Evolutionary conservation across 2,888 invertebrate species (phyloP), one percentile per base, ranked within the genome.

Genomic region (Mimachlamys varia): DNA sequence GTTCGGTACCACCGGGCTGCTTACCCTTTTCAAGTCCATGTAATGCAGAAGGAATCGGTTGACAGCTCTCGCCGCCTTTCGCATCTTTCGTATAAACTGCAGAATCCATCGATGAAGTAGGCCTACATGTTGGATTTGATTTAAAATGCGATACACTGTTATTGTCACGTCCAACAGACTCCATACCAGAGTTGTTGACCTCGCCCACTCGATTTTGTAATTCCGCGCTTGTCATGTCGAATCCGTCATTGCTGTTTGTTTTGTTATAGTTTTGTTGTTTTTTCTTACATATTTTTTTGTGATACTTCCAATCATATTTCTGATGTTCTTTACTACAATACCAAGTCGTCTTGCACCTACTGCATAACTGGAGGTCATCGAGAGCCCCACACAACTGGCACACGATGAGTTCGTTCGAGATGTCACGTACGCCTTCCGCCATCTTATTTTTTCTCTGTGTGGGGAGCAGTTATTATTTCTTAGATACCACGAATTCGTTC

Each of bases 321-420:
- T 96, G 96, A 90, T 96, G 96, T 38, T 95, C 95, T 90, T 94
- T 96, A 44, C 94, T 93, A 92, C 96, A 96, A 93, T 96, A 96
- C 94, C 94, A 95, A 13, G 95, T 93, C 76, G 92, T 92, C 89
- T 94, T 93, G 93, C 96, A 96, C 22, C 95, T 94, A 10, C 94
- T 93, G 94, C 96, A 96, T 55, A 96, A 90, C 91, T 95, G 94
- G 53, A 96, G 94, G 92, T 95, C 94, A 55, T 95, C 95, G 88
- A 93, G 92, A 89, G 94, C 91, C 44, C 95, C 96, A 92, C 96
- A 96, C 89, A 95, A 92, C 90, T 94, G 94, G 94, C 96, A 96
- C 33, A 90, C 90, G 38, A 53, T 90, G 91, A 90, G 89, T 92
- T 92, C 93, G 94, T 91, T 92, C 87, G 37, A 22, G 37, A 88